A percentile compares a stretch with the other conserved stretches of the same genome.
Evolutionary conservation across 2,797 vertebrate species (phyloP).

Genomic region (Rachycentron canadum): DNA sequence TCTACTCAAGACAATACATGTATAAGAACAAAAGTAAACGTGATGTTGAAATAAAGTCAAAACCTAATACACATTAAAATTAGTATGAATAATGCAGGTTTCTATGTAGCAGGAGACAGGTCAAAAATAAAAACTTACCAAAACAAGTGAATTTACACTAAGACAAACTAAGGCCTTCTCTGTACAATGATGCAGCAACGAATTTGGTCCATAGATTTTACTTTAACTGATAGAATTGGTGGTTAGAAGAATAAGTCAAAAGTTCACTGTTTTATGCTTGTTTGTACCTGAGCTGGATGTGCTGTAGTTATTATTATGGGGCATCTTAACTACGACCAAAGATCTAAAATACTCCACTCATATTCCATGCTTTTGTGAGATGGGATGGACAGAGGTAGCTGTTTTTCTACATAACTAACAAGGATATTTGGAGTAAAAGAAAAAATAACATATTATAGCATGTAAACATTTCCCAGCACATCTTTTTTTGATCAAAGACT

Average conservation of each 20-base stretch:
- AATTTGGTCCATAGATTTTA: no score
- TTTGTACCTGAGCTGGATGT: neutral
- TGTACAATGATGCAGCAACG: neutral
- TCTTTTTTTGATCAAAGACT: neutral
- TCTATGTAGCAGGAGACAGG: no score
- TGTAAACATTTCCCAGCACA: neutral
- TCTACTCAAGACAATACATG: neutral
- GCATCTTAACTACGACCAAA: no score
- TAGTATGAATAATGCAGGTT: no score
- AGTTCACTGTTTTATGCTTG: neutral
- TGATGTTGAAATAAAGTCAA: neutral
- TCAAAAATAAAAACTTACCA: no score
- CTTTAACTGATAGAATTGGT: neutral
- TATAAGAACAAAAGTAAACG: neutral
- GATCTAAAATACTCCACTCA: no score
- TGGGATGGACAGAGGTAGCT: neutral
- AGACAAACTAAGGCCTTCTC: no score
- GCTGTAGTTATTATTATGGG: neutral
- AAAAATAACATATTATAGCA: no score
- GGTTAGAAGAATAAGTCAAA: neutral
- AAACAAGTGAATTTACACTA: no score
- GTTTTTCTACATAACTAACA: neutral
- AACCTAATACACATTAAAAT: neutral
- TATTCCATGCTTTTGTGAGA: neutral
- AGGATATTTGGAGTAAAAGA: neutral